Conservation (phyloP, 92 coral and sea anemone species). For the Desmophyllum pertusum region DNA sequence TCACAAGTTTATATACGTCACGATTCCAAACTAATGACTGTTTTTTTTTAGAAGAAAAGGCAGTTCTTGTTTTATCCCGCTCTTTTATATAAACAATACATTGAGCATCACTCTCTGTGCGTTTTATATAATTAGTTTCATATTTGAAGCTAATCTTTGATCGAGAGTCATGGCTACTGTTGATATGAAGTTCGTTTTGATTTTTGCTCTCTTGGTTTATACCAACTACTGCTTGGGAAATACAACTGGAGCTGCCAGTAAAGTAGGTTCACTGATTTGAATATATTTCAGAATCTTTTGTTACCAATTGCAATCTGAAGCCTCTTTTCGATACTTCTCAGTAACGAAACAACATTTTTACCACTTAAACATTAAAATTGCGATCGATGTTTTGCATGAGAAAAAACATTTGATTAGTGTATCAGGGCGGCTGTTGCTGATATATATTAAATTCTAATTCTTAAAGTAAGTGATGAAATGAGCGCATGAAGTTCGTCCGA, state of each 20-base stretch:
- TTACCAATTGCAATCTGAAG: no score
- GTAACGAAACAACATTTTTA: no score
- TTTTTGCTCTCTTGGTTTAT: neutral
- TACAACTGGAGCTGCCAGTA: neutral
- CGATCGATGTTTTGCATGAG: no score
- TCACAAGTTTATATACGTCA: neutral
- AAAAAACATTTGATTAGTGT: no score
- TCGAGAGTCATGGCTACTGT: neutral
- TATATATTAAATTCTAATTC: no score
- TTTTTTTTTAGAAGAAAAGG: neutral
- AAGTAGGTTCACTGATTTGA: neutral
- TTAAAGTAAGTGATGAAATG: no score
- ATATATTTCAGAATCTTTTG: no score
- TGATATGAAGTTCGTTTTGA: neutral
- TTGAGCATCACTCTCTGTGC: neutral
- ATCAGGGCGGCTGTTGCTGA: no score
- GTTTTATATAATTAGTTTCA: neutral
- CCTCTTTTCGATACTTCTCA: no score
- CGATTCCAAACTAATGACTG: neutral
- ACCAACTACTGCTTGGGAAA: neutral
- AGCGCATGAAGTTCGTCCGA: no score
- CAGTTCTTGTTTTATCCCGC: conserved; percentile 6
- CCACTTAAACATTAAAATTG: no score
- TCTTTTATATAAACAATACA: neutral
- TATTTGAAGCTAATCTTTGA: neutral